Percentiles rank a stretch among this genome's conserved stretches.
Conservation (phyloP, 2,888 invertebrate species). For the Bimastos eiseni region DNA sequence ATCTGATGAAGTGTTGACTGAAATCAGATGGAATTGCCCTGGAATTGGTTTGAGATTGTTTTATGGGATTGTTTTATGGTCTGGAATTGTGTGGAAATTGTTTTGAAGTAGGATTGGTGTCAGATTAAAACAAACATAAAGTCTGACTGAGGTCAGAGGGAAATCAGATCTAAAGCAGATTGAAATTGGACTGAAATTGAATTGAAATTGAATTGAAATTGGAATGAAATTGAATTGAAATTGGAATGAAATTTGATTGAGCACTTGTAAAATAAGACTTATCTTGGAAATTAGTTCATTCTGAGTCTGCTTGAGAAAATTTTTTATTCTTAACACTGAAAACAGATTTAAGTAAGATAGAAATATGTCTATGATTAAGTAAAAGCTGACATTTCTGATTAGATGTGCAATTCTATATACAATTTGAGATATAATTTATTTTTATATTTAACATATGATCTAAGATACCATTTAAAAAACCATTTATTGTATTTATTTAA, state of each 20-base stretch:
- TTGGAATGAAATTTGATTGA: neutral
- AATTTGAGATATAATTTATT: no score
- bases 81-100: neutral
- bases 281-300: neutral
- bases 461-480: no score
- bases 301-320: neutral
- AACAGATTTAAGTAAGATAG: neutral
- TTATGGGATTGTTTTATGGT: neutral
- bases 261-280: neutral
- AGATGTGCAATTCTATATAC: neutral
- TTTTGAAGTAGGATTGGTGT: neutral
- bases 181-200: neutral
- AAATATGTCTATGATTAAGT: neutral
- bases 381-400: neutral
- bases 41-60: neutral
- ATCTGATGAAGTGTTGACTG: neutral
- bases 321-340: neutral
- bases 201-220: neutral
- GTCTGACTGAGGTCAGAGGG: neutral
- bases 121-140: neutral
- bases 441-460: no score
- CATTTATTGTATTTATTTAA: no score
- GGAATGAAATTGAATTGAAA: neutral
- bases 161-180: neutral
- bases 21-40: neutral